These are phyloP conservation scores for Procavia capensis DNA, from an alignment of 2,113 vertebrate genomes.

Conservation along the genomic window DNA sequence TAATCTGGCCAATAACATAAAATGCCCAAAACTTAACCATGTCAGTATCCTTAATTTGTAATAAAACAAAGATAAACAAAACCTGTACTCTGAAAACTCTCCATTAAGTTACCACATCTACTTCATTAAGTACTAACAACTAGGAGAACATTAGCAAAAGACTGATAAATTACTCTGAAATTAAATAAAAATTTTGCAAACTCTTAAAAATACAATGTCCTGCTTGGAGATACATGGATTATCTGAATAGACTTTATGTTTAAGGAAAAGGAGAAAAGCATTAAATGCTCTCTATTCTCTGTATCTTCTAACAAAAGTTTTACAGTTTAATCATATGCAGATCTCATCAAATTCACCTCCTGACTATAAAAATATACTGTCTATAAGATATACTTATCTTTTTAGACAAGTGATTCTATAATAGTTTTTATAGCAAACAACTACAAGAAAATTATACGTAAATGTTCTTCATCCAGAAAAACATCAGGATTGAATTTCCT, in stretches of 20 bases:
- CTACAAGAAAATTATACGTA: conserved; percentile 53
- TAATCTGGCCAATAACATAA: conserved; percentile 37
- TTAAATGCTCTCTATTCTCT: conserved; percentile 12
- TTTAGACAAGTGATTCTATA: conserved; percentile 43
- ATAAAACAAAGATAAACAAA: conserved; percentile 58
- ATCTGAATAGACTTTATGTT: conserved; percentile 25
- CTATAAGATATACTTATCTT: conserved; percentile 53
- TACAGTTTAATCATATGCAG: conserved; percentile 18
- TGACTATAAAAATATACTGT: conserved; percentile 28
- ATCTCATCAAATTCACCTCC: conserved; percentile 57
- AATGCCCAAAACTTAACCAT: conserved; percentile 59
- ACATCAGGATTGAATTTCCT: conserved; percentile 50
- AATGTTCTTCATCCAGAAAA: conserved; percentile 50
- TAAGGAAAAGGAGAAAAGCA: not conserved
- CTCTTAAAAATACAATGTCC: conserved; percentile 57
- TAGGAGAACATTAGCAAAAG: not conserved
- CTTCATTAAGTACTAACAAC: conserved; percentile 48
- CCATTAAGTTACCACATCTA: conserved; percentile 43
- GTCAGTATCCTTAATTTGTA: conserved; percentile 37
- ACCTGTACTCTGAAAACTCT: conserved; percentile 43
- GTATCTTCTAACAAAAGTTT: conserved; percentile 57
- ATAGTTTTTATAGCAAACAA: conserved; percentile 64
- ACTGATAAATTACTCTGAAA: conserved; percentile 60
- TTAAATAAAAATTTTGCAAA: conserved; percentile 61
- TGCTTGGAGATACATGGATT: conserved; percentile 3